Conservation (phyloP, 2,888 invertebrate species). For the Megastigmus dorsalis region DNA sequence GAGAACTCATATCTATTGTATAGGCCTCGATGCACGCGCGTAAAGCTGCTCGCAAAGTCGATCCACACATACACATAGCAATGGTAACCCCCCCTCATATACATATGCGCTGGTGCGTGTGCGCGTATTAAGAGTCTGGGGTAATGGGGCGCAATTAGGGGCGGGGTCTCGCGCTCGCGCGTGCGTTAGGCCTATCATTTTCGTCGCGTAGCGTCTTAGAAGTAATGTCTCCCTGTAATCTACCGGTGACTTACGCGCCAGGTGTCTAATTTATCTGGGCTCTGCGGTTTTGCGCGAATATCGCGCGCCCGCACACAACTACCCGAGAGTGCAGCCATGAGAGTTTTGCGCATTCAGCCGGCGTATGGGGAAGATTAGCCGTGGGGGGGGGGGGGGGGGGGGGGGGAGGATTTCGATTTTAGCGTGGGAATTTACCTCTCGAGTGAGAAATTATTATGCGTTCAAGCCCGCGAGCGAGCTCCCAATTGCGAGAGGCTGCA, state of each 20-base stretch:
- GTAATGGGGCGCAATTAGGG: constrained; percentile 39
- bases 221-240: constrained; percentile 29
- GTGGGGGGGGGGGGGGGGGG: neutral
- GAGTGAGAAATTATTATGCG: constrained; percentile 16
- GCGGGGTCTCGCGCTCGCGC: neutral
- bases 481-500: too few relatives aligned
- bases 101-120: neutral
- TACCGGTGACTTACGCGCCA: constrained; percentile 21
- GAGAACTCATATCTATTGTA: too few relatives aligned
- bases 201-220: constrained; percentile 37
- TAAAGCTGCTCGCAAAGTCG: constrained; percentile 25
- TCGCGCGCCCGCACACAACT: neutral
- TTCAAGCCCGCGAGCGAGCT: too few relatives aligned
- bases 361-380: neutral
- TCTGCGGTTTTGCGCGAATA: neutral
- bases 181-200: constrained; percentile 32
- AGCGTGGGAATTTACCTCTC: constrained; percentile 15
- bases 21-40: too few relatives aligned
- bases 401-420: constrained; percentile 11
- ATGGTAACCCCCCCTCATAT: too few relatives aligned
- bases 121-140: constrained; percentile 6
- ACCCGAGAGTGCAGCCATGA: neutral
- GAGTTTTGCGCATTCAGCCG: constrained; percentile 7
- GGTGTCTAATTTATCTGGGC: constrained; percentile 17
- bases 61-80: neutral